Base-by-base conservation (phyloP, 2,113 vertebrate genomes). In the Catagonus wagneri region DNA sequence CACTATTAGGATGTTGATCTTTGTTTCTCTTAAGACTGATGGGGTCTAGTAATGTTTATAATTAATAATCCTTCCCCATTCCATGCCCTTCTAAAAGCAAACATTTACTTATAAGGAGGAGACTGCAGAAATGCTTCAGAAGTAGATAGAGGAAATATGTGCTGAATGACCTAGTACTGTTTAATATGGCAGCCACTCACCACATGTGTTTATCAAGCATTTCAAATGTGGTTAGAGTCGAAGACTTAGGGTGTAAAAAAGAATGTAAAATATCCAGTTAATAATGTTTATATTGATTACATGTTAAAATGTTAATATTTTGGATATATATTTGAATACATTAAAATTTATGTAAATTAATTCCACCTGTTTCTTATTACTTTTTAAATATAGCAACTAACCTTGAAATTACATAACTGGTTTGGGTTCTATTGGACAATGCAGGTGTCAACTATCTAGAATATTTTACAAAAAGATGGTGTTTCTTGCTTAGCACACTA, bases 31-130 rank as follows among this genome's bases (percentile, higher is more conserved):
- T 94, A 66, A 93, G 32, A 61, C 34, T 63, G 9, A 36, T 83
- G 25, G 25, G 58, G 11, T 94, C n/a, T 63, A 78, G 25, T n/a
- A 95, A 95, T 36, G 54, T 72, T 61, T 94, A 83, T 88, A 96
- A 89, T 39, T 2, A 14, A 75, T 44, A 83, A 91, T 44, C 6
- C 23, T 74, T 87, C 27, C 39, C 14, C 36, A 66, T n/a, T 80
- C 58, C 27, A 92, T 52, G 89, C 7, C 17, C 61, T 79, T 79
- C 65, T 75, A 92, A 63, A 85, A 7, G 50, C 20, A 90, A 58
- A 79, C 16, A 87, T 50, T 87, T 22, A 69, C 32, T 63, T 65
- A 68, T 6, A 85, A 52, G n/a, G 25, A 34, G 79, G 44, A 58
- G 13, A 87, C 54, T 52, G 34, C 0, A 92, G 29, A 52, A 92